Conservation (phyloP, 2,888 invertebrate genomes). For the Disparrhopalites patrizii region DNA sequence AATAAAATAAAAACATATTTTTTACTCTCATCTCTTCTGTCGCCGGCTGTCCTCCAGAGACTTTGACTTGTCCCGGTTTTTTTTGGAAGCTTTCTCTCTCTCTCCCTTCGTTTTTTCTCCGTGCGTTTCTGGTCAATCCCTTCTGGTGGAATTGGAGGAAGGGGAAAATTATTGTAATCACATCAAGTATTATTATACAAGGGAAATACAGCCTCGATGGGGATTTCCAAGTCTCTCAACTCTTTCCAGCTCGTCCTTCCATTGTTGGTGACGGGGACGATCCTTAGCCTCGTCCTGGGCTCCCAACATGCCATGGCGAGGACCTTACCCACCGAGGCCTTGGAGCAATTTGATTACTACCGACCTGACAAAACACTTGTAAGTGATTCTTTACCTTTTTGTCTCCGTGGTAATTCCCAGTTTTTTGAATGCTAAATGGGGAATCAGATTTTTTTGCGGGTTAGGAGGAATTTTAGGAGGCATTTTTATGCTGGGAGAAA, state of each 20-base stretch:
- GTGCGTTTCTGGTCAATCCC: too few relatives aligned
- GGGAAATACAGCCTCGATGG: not conserved
- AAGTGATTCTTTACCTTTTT: not conserved
- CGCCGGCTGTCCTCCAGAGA: not conserved
- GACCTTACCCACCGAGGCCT: slow-evolving; percentile 1
- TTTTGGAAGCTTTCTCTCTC: not conserved
- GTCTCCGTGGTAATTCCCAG: not conserved
- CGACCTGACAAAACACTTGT: slow-evolving; percentile 21
- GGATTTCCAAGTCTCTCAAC: not conserved
- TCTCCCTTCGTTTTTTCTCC: too few relatives aligned
- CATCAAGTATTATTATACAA: not conserved
- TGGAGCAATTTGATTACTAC: slow-evolving; percentile 7
- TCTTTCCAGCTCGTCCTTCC: not conserved
- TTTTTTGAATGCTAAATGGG: not conserved
- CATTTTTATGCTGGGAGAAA: too few relatives aligned
- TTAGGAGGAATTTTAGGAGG: too few relatives aligned
- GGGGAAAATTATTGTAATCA: not conserved
- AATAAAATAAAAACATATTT: slow-evolving; percentile 1
- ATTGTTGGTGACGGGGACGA: not conserved
- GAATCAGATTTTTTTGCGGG: not conserved
- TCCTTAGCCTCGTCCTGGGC: not conserved
- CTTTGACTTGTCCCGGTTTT: not conserved
- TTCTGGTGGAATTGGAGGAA: too few relatives aligned
- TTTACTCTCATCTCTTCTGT: not conserved
- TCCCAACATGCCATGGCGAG: not conserved